Evolutionary conservation across 2,888 invertebrate genomes (phyloP).

Genomic region (Drosophila nigritarsus): DNA sequence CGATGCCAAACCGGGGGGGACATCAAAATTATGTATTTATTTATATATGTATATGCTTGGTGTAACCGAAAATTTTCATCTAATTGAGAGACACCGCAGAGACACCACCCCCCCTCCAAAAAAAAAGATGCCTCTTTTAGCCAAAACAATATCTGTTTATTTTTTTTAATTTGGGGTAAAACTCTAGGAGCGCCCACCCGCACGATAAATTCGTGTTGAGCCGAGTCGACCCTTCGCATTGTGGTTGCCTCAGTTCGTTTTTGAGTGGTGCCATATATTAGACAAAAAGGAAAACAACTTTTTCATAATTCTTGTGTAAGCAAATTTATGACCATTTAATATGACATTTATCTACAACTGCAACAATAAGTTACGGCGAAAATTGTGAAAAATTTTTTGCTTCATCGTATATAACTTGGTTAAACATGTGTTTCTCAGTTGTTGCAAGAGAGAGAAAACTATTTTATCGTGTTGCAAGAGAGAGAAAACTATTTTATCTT

Average conservation of each 20-base stretch:
- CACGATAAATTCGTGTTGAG: slow-evolving; percentile 17
- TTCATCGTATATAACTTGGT: slow-evolving; percentile 22
- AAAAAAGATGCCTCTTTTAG: slow-evolving; percentile 44
- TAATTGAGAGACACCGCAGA: slow-evolving; percentile 73
- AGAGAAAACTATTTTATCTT: not conserved
- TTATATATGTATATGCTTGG: slow-evolving; percentile 51
- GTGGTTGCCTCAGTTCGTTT: slow-evolving; percentile 17
- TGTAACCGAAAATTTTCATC: slow-evolving; percentile 60
- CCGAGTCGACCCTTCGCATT: slow-evolving; percentile 44
- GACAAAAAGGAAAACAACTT: slow-evolving; percentile 23
- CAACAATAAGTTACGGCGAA: slow-evolving; percentile 58
- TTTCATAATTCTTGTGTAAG: slow-evolving; percentile 42
- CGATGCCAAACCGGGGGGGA: slow-evolving; percentile 50
- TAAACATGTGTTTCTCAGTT: slow-evolving; percentile 53
- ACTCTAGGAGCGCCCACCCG: slow-evolving; percentile 49
- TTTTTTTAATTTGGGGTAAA: slow-evolving; percentile 22
- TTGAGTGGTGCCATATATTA: slow-evolving; percentile 49
- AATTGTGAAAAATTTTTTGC: slow-evolving; percentile 15
- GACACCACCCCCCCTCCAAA: not conserved
- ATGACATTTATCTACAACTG: slow-evolving; percentile 64
- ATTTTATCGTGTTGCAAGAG: not conserved
- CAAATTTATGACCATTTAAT: slow-evolving; percentile 72
- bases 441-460: slow-evolving; percentile 13
- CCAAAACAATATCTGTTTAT: slow-evolving; percentile 19
- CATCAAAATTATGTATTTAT: slow-evolving; percentile 59